Evolutionary conservation across 2,888 invertebrate genomes (phyloP).

Genomic region (Caenorhabditis becei): DNA sequence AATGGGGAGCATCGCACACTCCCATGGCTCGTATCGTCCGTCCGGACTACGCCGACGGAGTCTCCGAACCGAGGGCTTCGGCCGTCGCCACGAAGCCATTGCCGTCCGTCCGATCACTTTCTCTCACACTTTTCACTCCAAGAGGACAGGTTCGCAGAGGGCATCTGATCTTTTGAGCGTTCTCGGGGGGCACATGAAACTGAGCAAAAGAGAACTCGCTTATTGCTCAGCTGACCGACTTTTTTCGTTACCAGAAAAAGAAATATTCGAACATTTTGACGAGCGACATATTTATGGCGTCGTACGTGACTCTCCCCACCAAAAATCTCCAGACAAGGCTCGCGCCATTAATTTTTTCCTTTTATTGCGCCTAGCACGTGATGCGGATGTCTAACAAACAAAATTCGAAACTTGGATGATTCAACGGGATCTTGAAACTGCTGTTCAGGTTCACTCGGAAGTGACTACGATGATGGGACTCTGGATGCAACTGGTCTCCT

Average conservation of each 20-base stretch:
- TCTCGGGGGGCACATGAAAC: background rate
- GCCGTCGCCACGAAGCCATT: conserved; percentile 51
- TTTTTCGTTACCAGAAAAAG: too few relatives aligned
- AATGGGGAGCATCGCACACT: conserved; percentile 79
- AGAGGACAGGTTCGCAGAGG: conserved; percentile 48
- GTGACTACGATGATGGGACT: conserved; percentile 84
- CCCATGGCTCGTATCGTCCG: conserved; percentile 78
- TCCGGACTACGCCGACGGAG: conserved; percentile 79
- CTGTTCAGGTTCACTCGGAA: conserved; percentile 85
- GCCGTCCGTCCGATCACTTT: conserved; percentile 70
- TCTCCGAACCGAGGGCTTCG: conserved; percentile 59
- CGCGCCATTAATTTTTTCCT: conserved; percentile 6
- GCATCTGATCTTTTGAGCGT: conserved; percentile 6
- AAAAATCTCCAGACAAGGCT: conserved; percentile 6
- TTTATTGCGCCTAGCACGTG: background rate
- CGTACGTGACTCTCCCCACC: conserved; percentile 5
- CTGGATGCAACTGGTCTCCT: conserved; percentile 80
- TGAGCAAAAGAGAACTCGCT: background rate
- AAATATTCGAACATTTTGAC: background rate
- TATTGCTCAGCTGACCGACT: conserved; percentile 15
- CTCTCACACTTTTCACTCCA: conserved; percentile 69
- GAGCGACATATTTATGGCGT: background rate
- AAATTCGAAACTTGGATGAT: conserved; percentile 1
- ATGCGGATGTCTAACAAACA: conserved; percentile 20
- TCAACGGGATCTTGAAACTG: conserved; percentile 35